Evolutionary conservation across 1,140 invertebrate species (phyloP), one percentile per base, ranked within the genome.

Genomic region (Amyelois transitella): DNA sequence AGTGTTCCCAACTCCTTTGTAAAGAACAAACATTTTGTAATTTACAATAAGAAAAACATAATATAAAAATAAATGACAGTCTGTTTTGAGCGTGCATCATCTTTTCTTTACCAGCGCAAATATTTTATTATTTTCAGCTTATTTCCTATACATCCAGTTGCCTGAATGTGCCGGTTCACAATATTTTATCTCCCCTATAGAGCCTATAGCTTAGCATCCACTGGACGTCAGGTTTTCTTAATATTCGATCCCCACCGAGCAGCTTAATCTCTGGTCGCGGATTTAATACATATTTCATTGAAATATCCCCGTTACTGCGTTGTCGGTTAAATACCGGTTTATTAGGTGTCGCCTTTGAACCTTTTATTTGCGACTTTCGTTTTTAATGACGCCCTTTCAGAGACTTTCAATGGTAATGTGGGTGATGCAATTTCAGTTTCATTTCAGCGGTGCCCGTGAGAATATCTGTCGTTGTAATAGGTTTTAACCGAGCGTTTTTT

Each of bases 221-320:
- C n/a, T 73, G 75, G 64, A 38, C 0, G 6, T 5, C 48, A 3
- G 18, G 55, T 48, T 25, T 58, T 59, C 50, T 75, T 81, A 83
- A 81, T 81, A 83, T 81, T 72, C 66, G 66, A 77, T 80, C 71
- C 69, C 59, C 64, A 38, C 58, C 59, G 51, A 61, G 55, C 67
- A 65, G 71, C 75, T 82, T 86, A 78, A 86, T 82, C 76, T 76
- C 69, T 62, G 66, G 69, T 64, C 75, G 69, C 71, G 70, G 72
- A 68, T 78, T 86, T 86, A 86, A 86, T 86, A 86, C 82, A 83
- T 83, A 86, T 86, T 86, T 86, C 79, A 86, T 86, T 86, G 81
- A 74, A 77, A 81, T 84, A 81, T 81, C 32, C 32, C 32, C 32
- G 12, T 38, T 38, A 78, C 78, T 70, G 69, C 71, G 57, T 68